Conservation (phyloP, 1,140 invertebrate species). For the Plectus sambesii region DNA sequence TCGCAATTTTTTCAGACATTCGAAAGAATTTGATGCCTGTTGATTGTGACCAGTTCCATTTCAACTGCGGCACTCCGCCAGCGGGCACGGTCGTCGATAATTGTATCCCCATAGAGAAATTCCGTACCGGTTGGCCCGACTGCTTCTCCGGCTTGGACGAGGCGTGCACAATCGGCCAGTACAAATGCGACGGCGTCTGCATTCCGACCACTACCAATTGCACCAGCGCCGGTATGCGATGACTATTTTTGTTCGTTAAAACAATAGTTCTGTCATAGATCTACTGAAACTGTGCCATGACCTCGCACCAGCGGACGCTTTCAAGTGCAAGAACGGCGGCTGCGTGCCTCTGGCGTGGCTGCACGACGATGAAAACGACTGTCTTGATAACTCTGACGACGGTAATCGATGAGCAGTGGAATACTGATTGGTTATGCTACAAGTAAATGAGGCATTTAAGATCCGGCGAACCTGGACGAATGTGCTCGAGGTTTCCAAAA, state of each 20-base stretch:
- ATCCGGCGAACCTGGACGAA: not conserved
- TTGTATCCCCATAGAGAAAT: too few species aligned
- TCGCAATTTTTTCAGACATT: too few species aligned
- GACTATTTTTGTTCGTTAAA: not conserved
- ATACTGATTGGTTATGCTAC: not conserved
- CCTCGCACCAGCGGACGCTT: not conserved
- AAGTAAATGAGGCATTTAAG: not conserved
- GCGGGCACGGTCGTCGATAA: too few species aligned
- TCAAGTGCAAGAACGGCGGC: not conserved
- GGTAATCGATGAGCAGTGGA: not conserved
- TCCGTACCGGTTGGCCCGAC: too few species aligned
- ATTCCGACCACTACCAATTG: not conserved
- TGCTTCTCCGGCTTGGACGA: too few species aligned
- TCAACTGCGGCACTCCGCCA: too few species aligned
- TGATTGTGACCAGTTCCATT: too few species aligned
- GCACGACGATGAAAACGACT: not conserved
- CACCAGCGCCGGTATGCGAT: not conserved
- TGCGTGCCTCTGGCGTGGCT: not conserved
- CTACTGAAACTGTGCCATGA: not conserved
- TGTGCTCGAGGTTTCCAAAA: not conserved
- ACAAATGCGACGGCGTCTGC: not conserved
- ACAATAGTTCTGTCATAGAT: not conserved
- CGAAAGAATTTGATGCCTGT: too few species aligned
- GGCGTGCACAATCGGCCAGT: not conserved
- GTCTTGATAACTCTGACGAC: not conserved